Conservation (phyloP, 2,113 vertebrate species). For the Leucopsar rothschildi region DNA sequence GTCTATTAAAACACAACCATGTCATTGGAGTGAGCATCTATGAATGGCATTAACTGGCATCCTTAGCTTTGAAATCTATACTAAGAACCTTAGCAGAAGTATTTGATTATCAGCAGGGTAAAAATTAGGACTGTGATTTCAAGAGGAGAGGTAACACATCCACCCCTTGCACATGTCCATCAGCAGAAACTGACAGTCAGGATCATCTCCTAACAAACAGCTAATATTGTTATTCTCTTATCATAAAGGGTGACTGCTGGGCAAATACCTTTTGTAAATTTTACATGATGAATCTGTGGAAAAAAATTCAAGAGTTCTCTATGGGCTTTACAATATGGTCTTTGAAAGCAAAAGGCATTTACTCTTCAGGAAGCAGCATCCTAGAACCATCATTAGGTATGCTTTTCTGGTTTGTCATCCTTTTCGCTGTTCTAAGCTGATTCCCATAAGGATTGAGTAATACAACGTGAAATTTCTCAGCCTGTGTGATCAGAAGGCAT, state of each 20-base stretch:
- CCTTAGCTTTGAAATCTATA: background rate
- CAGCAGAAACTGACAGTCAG: background rate
- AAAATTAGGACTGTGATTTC: background rate
- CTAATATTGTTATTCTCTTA: conserved; percentile 36
- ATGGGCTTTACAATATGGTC: background rate
- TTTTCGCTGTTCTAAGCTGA: background rate
- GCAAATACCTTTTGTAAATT: background rate
- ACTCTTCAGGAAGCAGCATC: background rate
- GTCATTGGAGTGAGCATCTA: background rate
- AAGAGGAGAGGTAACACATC: background rate
- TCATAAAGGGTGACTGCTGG: conserved; percentile 30
- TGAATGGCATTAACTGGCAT: background rate
- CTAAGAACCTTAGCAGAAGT: background rate
- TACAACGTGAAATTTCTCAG: background rate
- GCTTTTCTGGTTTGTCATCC: conserved; percentile 16
- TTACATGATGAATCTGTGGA: background rate
- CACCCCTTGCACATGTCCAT: background rate
- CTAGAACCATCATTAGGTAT: background rate
- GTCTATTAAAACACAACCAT: background rate
- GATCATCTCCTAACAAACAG: background rate
- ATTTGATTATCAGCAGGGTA: background rate
- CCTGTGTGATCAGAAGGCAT: background rate
- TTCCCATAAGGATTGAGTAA: background rate
- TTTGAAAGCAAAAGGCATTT: conserved; percentile 34
- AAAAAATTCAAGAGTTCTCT: background rate